Conservation (phyloP, 2,888 invertebrate species). For the Acleris literana region DNA sequence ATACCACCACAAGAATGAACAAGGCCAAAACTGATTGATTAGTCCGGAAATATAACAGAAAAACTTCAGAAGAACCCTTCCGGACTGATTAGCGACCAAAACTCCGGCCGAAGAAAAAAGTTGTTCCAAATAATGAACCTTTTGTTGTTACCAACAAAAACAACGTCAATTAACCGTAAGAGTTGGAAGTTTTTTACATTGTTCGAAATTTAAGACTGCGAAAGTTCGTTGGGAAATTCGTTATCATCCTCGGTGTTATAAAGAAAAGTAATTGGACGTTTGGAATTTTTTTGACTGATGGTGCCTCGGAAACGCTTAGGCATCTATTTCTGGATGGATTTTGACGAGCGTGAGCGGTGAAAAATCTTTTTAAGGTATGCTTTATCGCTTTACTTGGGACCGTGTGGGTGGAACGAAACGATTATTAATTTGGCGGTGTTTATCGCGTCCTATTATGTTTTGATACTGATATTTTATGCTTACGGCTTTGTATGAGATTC, state of each 20-base stretch:
- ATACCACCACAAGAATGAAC: slow-evolving; percentile 11
- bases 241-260: slow-evolving; percentile 26
- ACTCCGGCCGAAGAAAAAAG: slow-evolving; percentile 28
- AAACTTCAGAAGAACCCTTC: slow-evolving; percentile 34
- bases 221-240: slow-evolving; percentile 22
- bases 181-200: slow-evolving; percentile 34
- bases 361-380: not conserved
- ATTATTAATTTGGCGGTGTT: not conserved
- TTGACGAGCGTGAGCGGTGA: slow-evolving; percentile 13
- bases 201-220: slow-evolving; percentile 33
- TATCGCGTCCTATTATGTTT: too few species aligned
- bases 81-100: slow-evolving; percentile 27
- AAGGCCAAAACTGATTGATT: slow-evolving; percentile 29
- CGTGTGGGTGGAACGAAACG: slow-evolving; percentile 2
- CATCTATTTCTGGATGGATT: slow-evolving; percentile 15
- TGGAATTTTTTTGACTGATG: slow-evolving; percentile 30
- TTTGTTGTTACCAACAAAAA: slow-evolving; percentile 35
- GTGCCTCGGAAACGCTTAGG: slow-evolving; percentile 7
- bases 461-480: too few species aligned
- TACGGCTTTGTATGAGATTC: too few species aligned
- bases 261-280: slow-evolving; percentile 32
- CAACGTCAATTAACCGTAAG: slow-evolving; percentile 37
- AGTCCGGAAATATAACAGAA: slow-evolving; percentile 25
- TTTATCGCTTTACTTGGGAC: not conserved
- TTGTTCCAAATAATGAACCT: slow-evolving; percentile 37